These are phyloP conservation scores for Phragmatobia fuliginosa DNA, from an alignment of 2,888 invertebrate genomes.

Conservation along the genomic window DNA sequence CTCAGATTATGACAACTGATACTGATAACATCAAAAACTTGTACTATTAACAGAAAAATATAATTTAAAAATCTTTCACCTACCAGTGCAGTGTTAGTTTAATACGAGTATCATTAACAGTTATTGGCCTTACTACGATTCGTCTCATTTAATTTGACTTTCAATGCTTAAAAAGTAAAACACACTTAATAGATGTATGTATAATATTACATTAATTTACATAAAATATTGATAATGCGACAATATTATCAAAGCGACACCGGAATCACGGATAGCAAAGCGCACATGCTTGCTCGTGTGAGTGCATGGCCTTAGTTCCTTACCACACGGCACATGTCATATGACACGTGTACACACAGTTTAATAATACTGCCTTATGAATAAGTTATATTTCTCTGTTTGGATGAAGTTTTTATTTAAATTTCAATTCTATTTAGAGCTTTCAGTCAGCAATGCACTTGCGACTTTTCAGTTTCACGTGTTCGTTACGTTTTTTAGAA, in stretches of 20 bases:
- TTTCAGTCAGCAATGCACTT: background rate
- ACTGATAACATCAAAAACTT: too few species aligned
- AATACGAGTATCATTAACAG: background rate
- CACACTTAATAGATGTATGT: background rate
- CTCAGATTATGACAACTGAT: too few species aligned
- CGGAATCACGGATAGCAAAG: slow-evolving; percentile 68
- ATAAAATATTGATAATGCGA: background rate
- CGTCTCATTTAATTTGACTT: background rate
- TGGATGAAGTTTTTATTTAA: background rate
- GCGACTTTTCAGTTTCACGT: background rate
- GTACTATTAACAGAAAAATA: too few species aligned
- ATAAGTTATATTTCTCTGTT: background rate
- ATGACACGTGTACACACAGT: slow-evolving; percentile 36
- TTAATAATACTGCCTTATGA: slow-evolving; percentile 6
- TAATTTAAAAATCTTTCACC: too few species aligned
- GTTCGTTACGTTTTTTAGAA: background rate
- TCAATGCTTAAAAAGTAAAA: background rate
- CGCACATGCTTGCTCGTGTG: slow-evolving; percentile 37
- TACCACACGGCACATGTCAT: slow-evolving; percentile 48
- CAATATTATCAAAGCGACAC: slow-evolving; percentile 32
- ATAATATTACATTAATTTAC: background rate
- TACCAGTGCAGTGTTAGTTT: too few species aligned
- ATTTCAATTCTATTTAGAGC: background rate
- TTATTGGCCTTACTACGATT: background rate
- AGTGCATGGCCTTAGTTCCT: slow-evolving; percentile 61